Base-by-base conservation (phyloP, 2,888 invertebrate species). In the Strigamia transsilvanica region DNA sequence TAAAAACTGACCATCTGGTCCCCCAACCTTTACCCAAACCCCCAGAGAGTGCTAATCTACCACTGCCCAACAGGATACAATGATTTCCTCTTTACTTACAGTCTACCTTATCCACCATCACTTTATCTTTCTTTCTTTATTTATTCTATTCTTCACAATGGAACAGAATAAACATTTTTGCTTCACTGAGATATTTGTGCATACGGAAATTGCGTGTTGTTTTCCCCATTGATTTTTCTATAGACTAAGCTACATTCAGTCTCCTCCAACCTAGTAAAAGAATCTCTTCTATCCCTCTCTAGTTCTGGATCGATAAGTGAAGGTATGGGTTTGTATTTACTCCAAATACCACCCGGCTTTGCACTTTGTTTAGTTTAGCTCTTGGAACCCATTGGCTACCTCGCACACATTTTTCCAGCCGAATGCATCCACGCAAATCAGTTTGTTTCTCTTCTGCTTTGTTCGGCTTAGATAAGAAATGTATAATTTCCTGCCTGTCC, bases 391-490 rank as follows among this genome's bases (percentile, higher is more conserved):
- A 38, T 46, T n/a, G 9, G 46, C 13, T n/a, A n/a, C n/a, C 46
- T 13, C 12, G 46, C n/a, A 13, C 46, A 13, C 46, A 15, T 46
- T 46, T 46, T 46, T 46, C 12, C 15, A 46, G 0, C 12, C 5
- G 15, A 46, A 46, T 46, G 46, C 46, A 46, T 46, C 46, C n/a
- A n/a, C 46, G 38, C 6, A 38, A 38, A 38, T 38, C 38, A 38
- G 38, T 38, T 38, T 46, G n/a, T 4, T 5, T 46, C 15, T 46
- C 15, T 5, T 46, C 5, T 46, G 46, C 46, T 46, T 46, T 46
- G 46, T 46, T 46, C 46, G n/a, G 46, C 46, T 46, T n/a, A 46
- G n/a, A 46, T n/a, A 46, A 46, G n/a, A 46, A n/a, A 46, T 46
- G n/a, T n/a, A 46, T 46, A 46, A 46, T 46, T n/a, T 46, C 46